Evolutionary conservation across 1,140 invertebrate species (phyloP), one percentile per base, ranked within the genome.

Genomic region (Drosophila pachea): DNA sequence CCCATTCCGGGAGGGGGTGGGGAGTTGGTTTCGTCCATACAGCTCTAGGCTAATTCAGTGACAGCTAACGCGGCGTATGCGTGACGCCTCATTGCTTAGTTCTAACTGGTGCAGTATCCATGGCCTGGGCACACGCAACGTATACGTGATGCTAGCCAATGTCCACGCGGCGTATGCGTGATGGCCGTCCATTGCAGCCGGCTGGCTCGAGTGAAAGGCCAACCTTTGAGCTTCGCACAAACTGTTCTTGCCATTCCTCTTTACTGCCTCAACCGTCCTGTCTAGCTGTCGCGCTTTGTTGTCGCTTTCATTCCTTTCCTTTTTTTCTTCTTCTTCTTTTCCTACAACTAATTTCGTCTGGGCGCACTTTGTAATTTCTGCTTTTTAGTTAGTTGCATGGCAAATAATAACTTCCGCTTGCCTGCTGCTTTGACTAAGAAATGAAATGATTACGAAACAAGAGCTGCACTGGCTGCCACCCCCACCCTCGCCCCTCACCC

Each of bases 391-490:
- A 59, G 59, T 73, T 69, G 54, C 60, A 50, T 55, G 38, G 60
- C 66, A 73, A 69, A 73, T 73, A 69, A 73, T 73, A 70, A 65
- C 71, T 73, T 69, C 60, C 71, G 71, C 66, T 68, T 55, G 66
- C 31, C 52, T 68, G 66, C 42, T 36, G 48, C 64, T 72, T 71
- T 72, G 69, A 49, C 69, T 68, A 58, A 53, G 52, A 56, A 72
- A 48, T 72, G 58, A 72, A 53, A 68, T 68, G 58, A 68, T 68
- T 62, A 69, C 66, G 43, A 58, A 60, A 54, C 50, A 53, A 49
- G 32, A 42, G 53, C 32, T 56, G 29, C 8, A 8, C 53, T 42
- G n/a, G 33, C 11, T 52, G 11, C 42, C 48, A n/a, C 32, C 9
- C 4, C 0, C n/a, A 9, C 35, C 4, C 45, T 31, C 52, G 11